A percentile compares a stretch with the other conserved stretches of the same genome.
Conservation (phyloP, 1,140 invertebrate genomes). For the Zaprionus gabonicus region DNA sequence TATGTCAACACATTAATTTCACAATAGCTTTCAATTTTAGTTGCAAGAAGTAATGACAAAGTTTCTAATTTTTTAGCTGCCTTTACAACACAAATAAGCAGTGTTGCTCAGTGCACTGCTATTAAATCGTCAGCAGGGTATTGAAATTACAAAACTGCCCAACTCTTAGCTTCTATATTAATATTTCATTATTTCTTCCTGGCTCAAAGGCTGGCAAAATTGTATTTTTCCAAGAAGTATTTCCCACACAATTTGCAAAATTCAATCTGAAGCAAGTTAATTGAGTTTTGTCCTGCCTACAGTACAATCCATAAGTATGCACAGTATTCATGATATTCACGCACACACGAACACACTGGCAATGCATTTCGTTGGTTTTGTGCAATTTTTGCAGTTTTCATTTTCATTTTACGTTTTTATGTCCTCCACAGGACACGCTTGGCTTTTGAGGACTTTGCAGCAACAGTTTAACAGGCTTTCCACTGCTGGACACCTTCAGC, state of each 20-base stretch:
- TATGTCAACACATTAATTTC: no score
- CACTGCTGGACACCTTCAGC: constrained; percentile 12
- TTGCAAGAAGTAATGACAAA: no score
- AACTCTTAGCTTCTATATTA: not conserved
- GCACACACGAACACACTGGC: not conserved
- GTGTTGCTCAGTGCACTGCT: no score
- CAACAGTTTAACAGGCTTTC: constrained; percentile 35
- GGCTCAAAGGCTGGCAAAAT: not conserved
- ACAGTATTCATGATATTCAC: constrained; percentile 3
- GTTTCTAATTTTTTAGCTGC: no score
- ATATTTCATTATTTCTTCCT: not conserved
- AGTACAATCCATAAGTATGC: constrained; percentile 7
- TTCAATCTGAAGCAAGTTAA: not conserved
- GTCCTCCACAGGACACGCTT: constrained; percentile 4
- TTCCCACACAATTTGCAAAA: not conserved
- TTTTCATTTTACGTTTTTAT: constrained; percentile 12
- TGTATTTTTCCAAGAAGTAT: constrained; percentile 1
- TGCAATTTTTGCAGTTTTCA: constrained; percentile 19
- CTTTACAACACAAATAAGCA: no score
- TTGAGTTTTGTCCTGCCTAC: not conserved
- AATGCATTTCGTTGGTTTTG: constrained; percentile 6
- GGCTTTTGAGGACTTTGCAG: constrained; percentile 32
- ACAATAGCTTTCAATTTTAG: no score
- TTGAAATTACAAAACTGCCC: no score
- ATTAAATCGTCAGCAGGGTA: no score